phyloP scores from a whole-genome alignment of 2,113 vertebrate species.

The Sinocyclocheilus anshuiensis region DNA sequence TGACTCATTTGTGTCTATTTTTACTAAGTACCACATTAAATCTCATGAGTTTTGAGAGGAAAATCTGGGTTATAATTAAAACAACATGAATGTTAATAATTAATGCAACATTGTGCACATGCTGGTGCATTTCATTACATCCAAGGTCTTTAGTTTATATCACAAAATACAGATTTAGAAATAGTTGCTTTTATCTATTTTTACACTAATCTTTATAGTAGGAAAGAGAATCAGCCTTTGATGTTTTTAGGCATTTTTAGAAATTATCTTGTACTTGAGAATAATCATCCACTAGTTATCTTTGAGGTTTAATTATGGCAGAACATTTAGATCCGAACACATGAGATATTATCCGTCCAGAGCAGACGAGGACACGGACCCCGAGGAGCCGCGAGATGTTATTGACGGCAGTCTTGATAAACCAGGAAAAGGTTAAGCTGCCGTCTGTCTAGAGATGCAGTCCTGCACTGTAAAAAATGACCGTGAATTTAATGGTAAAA shows the following conservation, averaged over 20 bases:
- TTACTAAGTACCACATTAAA: neutral
- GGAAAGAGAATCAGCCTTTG: neutral
- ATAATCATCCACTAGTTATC: neutral
- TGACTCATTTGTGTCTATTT: neutral
- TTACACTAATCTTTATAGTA: neutral
- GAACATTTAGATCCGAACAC: slow-evolving; percentile 50
- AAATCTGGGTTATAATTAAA: slow-evolving; percentile 1
- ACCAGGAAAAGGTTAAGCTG: slow-evolving; percentile 44
- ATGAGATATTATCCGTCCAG: neutral
- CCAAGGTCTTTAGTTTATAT: neutral
- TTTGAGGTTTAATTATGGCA: slow-evolving; percentile 58
- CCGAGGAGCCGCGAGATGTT: slow-evolving; percentile 52
- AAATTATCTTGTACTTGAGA: neutral
- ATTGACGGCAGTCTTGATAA: slow-evolving; percentile 58
- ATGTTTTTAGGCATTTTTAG: neutral
- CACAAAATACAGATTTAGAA: neutral
- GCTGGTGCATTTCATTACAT: neutral
- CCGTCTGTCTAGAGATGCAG: neutral
- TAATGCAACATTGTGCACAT: neutral
- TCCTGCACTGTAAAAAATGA: neutral
- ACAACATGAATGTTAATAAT: neutral
- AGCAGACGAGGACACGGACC: slow-evolving; percentile 43
- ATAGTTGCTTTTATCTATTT: neutral
- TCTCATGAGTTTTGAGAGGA: neutral
- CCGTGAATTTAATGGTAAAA: too few species aligned